Base-by-base conservation (phyloP, 2,888 invertebrate genomes). In the Tiliacea aurago region DNA sequence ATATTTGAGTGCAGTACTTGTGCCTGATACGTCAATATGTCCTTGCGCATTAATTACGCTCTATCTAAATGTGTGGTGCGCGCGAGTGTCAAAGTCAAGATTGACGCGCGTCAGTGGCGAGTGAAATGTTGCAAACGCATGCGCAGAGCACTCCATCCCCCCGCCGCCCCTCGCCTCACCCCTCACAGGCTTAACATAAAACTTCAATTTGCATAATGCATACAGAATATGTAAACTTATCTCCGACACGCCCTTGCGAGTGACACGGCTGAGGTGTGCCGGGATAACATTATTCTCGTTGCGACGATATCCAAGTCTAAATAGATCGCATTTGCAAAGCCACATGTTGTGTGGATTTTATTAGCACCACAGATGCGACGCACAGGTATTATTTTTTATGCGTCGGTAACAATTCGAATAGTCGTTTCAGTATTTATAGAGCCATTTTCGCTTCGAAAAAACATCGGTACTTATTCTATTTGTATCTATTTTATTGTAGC, bases 181-280 rank as follows among this genome's bases (percentile, higher is more conserved):
- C 83, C 87, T 86, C 86, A 79, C 85, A 87, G 86, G 91, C 93
- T 95, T 95, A 93, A 95, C 95, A 96, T 96, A 96, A 96, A 95
- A 95, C 93, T 94, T 93, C 94, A 92, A 95, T 96, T 94, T 95
- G 95, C 96, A 96, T 96, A 95, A 96, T 96, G 94, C 95, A 96
- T 95, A 94, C 93, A 90, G 94, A 95, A 95, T 95, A 95, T 95
- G 95, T 95, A 94, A 95, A 95, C 94, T 94, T 94, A 95, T 95
- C 95, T 95, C 89, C 85, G 94, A 93, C 95, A 95, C 96, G 94
- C 95, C 95, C 95, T 94, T 94, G 91, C 92, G 89, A 91, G 94
- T 95, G 95, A 95, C 95, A 94, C 90, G 92, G 91, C 88, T 92
- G 94, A 95, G 96, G 95, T 93, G 95, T 90, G 95, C 93, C 95